These are phyloP conservation scores for Eolophus roseicapilla DNA, from an alignment of 2,113 vertebrate species.

Conservation along the genomic window DNA sequence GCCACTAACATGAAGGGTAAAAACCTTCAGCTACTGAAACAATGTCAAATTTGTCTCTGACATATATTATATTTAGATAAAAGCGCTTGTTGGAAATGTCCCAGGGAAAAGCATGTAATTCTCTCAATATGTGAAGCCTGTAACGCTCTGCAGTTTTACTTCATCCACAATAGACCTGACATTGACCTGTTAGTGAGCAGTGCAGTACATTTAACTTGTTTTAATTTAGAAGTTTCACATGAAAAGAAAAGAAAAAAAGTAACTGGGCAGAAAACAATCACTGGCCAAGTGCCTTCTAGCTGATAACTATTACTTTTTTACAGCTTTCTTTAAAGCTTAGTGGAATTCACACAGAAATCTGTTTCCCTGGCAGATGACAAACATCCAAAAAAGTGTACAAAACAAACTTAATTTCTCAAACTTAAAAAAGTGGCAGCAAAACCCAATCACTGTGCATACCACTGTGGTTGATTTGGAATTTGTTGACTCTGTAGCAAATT, in stretches of 20 bases:
- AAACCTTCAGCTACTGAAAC: slow-evolving; percentile 59
- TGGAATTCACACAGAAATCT: not conserved
- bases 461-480: not conserved
- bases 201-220: not conserved
- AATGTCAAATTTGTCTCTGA: slow-evolving; percentile 41
- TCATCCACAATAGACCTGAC: not conserved
- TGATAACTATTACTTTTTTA: not conserved
- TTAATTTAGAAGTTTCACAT: not conserved
- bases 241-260: not conserved
- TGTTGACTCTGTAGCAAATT: not conserved
- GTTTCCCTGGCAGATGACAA: not conserved
- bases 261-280: not conserved
- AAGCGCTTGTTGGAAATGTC: slow-evolving; percentile 51
- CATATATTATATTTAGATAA: slow-evolving; percentile 39
- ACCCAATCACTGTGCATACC: not conserved
- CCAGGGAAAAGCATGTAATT: slow-evolving; percentile 55
- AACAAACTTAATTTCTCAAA: not conserved
- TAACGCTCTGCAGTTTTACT: slow-evolving; percentile 26
- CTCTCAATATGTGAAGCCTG: slow-evolving; percentile 57
- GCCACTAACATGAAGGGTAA: slow-evolving; percentile 31
- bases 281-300: not conserved
- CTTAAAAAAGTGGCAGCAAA: not conserved
- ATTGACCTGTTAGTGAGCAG: not conserved
- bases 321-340: not conserved
- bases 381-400: not conserved